Evolutionary conservation across 1,140 invertebrate species (phyloP), one percentile per base, ranked within the genome.

Genomic region (Homarus americanus): DNA sequence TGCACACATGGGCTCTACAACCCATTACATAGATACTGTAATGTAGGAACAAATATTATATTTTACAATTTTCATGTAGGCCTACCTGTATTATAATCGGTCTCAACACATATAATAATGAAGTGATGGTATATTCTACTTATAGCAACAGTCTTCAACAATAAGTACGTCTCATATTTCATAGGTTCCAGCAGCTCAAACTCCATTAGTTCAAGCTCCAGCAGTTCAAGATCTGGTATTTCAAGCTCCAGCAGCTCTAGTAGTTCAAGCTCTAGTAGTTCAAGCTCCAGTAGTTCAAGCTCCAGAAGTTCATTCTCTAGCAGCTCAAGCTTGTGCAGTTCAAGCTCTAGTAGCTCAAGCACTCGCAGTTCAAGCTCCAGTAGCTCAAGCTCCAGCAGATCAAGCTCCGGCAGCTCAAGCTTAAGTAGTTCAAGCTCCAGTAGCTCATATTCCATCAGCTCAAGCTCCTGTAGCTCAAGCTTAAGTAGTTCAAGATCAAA

Each of bases 201-300:
- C 20, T 58, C 20, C 9, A 58, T 9, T 24, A 58, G 9, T 24
- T 58, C 53, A 34, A 76, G 36, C 24, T 76, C 15, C 12, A 76
- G 38, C 3, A 76, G 73, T 40, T 38, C 78, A 5, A 80, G 78
- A 28, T 82, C 53, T 32, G 32, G 41, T 28, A 63, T n/a, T 36
- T 82, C 79, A 36, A 82, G 79, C 15, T 82, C 49, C 12, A 82
- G 79, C 53, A 82, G 79, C 12, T 82, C 79, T 12, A 82, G 79
- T 36, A 49, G n/a, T 24, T 82, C 79, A 7, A 80, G 44, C 15
- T 34, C 28, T 24, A 24, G 12, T 17, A 49, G 44, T 34, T 82
- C 79, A 4, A 58, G 78, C 32, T 80, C 44, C 32, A 80, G 78
- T 17, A 80, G 78, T 82, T 80, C 79, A 32, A 58, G 49, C 5